Evolutionary conservation across 2,888 invertebrate species (phyloP).

Genomic region (Drosophila acutilabella): DNA sequence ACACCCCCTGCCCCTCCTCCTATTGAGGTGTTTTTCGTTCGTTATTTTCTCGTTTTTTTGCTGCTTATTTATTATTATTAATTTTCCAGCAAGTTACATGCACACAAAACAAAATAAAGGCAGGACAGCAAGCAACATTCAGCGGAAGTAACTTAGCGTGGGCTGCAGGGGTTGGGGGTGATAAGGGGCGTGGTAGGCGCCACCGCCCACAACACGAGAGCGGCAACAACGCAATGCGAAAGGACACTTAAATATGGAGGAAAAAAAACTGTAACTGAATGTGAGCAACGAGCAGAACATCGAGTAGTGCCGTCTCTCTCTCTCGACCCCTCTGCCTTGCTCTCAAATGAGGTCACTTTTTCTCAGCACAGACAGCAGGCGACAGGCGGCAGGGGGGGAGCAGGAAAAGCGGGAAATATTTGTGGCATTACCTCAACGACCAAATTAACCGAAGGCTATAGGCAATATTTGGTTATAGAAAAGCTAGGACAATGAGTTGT

Average conservation of each 20-base stretch:
- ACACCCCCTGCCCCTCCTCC: not conserved
- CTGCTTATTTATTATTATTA: constrained; percentile 77
- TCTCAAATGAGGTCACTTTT: constrained; percentile 5
- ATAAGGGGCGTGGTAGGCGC: constrained; percentile 33
- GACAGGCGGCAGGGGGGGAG: not conserved
- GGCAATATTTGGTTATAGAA: constrained; percentile 1
- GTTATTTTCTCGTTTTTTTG: constrained; percentile 31
- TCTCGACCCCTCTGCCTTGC: not conserved
- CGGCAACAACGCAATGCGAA: constrained; percentile 69
- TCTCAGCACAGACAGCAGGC: constrained; percentile 16
- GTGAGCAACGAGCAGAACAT: constrained; percentile 12
- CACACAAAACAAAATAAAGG: constrained; percentile 77
- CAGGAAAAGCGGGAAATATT: constrained; percentile 59
- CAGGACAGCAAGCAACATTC: constrained; percentile 55
- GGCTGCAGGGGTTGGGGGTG: not conserved
- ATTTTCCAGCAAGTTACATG: constrained; percentile 81
- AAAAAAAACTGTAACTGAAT: constrained; percentile 47
- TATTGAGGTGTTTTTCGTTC: constrained; percentile 68
- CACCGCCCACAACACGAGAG: constrained; percentile 46
- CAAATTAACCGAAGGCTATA: constrained; percentile 41
- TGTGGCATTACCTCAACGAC: constrained; percentile 65
- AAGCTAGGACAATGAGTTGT: not conserved
- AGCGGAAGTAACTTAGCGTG: constrained; percentile 35
- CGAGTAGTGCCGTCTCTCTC: not conserved
- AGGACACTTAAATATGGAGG: constrained; percentile 76